Base-by-base conservation (phyloP, 2,888 invertebrate genomes). In the Coelinius sp. region DNA sequence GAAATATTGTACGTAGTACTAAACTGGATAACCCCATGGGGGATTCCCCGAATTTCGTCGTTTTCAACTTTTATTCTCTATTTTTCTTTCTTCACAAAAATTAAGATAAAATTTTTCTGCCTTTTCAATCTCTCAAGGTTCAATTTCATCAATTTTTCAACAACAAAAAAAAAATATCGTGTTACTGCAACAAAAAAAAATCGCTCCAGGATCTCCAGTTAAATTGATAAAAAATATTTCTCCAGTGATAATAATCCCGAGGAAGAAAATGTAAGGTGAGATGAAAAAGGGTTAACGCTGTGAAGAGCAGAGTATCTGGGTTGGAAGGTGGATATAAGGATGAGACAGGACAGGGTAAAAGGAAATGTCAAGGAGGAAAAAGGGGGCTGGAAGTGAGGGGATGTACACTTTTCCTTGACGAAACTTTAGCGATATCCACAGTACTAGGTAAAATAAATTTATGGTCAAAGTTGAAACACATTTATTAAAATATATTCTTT, bases 381-480 rank as follows among this genome's bases (percentile, higher is more conserved):
- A 73, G 53, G 74, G 73, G 73, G 71, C 70, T 71, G 73, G 70
- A 65, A 66, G 59, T 75, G 52, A 63, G 24, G 66, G 75, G 68
- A 64, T 73, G 53, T 70, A 66, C 62, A 68, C 64, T 74, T 72
- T 76, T 82, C 74, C 81, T 83, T 83, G 82, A 83, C 84, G 82
- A 84, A 85, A 84, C 81, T 85, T 85, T 80, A 80, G 79, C 79
- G 77, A 81, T 81, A 81, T 81, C 79, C 20, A 78, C 77, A 75
- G 74, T 75, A 68, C n/a, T 64, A 73, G 74, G 81, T 79, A 84
- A n/a, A 85, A 85, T 85, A 85, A 85, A 85, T 85, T 85, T 85
- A 85, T 84, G 84, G 81, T 75, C 71, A 82, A 85, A 85, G 85
- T 85, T 85, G 82, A 84, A 81, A 83, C 71, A 59, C 49, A 67